Evolutionary conservation across 2,888 invertebrate genomes (phyloP), one percentile per base, ranked within the genome.

Genomic region (Phengaris arion): DNA sequence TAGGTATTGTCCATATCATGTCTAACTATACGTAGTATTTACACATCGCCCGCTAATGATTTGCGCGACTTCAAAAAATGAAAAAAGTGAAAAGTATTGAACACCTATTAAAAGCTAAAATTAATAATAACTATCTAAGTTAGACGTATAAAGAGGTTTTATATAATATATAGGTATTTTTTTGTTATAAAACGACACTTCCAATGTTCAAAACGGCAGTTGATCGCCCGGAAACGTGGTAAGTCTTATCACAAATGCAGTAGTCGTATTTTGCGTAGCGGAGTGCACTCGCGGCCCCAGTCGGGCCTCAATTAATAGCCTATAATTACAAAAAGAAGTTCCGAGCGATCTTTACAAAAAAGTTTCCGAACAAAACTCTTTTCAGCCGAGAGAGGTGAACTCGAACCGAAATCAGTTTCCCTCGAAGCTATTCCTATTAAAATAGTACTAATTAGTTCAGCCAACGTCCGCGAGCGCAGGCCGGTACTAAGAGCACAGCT

Each of bases 1-100:
- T 92, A 93, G 92, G 93, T 93, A 93, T 93, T 92, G 93, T 93
- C 93, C 93, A 90, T 91, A 92, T 89, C 85, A 84, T 90, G 87
- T 87, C 92, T 92, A 92, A 87, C 90, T 91, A 91, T 89, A 86
- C 85, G 87, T 89, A 87, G 86, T 92, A 92, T 93, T 87, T 93
- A 92, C 92, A 92, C 81, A 85, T 68, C 76, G 80, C 80, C 80
- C 83, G 84, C 81, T 81, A 88, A 91, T 89, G 91, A 90, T 87
- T 87, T 83, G 84, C 83, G 83, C 82, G 80, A 82, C 82, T 84
- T 85, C 85, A 82, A 85, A 86, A 85, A 84, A 82, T 82, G 83
- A 83, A 84, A 83, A 84, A 83, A 86, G 85, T 86, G 86, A 87
- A 89, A 87, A 89, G 85, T 89, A 89, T 91, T 90, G 89, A 92